Conservation (phyloP, 1,140 invertebrate genomes). For the Aphelenchoides besseyi region DNA sequence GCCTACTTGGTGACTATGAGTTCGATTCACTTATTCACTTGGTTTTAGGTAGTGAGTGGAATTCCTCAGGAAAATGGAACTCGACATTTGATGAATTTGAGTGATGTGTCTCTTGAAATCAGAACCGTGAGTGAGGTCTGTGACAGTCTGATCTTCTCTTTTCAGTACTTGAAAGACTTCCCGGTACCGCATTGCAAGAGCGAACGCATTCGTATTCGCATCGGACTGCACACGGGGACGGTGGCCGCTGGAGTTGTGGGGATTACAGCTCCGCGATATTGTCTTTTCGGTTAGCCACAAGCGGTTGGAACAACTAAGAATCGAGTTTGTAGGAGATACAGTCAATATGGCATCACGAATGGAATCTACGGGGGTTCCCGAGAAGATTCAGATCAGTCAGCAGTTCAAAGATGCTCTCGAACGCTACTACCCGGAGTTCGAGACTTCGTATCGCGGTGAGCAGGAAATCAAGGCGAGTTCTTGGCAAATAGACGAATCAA, state of each 20-base stretch:
- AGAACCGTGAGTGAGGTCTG: slow-evolving; percentile 24
- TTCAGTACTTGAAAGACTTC: slow-evolving; percentile 50
- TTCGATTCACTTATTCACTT: background rate
- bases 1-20: slow-evolving; percentile 23
- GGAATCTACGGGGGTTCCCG: slow-evolving; percentile 79
- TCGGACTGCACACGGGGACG: slow-evolving; percentile 65
- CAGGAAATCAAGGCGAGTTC: slow-evolving; percentile 46
- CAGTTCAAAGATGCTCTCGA: slow-evolving; percentile 37
- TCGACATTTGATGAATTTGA: slow-evolving; percentile 50
- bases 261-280: slow-evolving; percentile 61
- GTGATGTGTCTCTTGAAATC: slow-evolving; percentile 51
- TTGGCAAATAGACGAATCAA: slow-evolving; percentile 19
- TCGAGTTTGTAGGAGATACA: slow-evolving; percentile 77
- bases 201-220: slow-evolving; percentile 71
- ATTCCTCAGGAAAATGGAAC: slow-evolving; percentile 60
- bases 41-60: slow-evolving; percentile 54
- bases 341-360: slow-evolving; percentile 73
- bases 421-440: slow-evolving; percentile 50
- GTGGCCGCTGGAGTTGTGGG: slow-evolving; percentile 64
- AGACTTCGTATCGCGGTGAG: slow-evolving; percentile 31
- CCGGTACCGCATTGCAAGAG: slow-evolving; percentile 52
- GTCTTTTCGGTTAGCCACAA: slow-evolving; percentile 63
- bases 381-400: slow-evolving; percentile 53
- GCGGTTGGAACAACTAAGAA: slow-evolving; percentile 63
- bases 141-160: background rate